Evolutionary conservation across 1,140 invertebrate species (phyloP), one percentile per base, ranked within the genome.

Genomic region (Polyergus mexicanus): DNA sequence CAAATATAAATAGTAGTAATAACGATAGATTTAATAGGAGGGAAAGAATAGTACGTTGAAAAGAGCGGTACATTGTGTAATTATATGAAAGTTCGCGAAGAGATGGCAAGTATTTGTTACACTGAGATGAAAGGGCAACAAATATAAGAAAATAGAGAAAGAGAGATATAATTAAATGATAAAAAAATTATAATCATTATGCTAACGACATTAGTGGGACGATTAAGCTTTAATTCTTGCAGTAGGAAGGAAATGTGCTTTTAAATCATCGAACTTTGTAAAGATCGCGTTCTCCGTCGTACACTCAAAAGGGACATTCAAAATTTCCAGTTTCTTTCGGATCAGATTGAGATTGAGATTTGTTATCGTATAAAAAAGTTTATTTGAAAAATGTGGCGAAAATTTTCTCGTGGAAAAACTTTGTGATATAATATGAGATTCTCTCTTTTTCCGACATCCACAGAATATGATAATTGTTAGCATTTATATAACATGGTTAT

Each of bases 1-100:
- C 84, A 86, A 85, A 87, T 47, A 86, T 90, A 66, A 86, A 75
- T 72, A 83, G 22, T 87, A 85, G 83, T 51, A 65, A 28, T 81
- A 56, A 69, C n/a, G 16, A 81, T 83, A 86, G 44, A 81, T 68
- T 80, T 69, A 81, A 60, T 11, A 69, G 22, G n/a, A 32, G n/a
- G 51, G n/a, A 32, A 81, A 85, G 47, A 47, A 78, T 60, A 62
- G 63, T 63, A 62, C 35, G 63, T 41, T 13, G 32, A 63, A 71
- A 2, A 35, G 38, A 47, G 13, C 58, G 60, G 22, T 81, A 71
- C 25, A 38, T 44, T 35, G 51, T 35, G 77, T 71, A 84, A 62
- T 32, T 32, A 32, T 32, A 4, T 51, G 54, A 4, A 80, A 80
- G 38, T 38, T 72, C 32, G n/a, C 58, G 54, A 13, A 69, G 7